Percentiles rank a stretch among this genome's conserved stretches.
Conservation (phyloP, 2,113 vertebrate species). For the Atlantisia rogersi region DNA sequence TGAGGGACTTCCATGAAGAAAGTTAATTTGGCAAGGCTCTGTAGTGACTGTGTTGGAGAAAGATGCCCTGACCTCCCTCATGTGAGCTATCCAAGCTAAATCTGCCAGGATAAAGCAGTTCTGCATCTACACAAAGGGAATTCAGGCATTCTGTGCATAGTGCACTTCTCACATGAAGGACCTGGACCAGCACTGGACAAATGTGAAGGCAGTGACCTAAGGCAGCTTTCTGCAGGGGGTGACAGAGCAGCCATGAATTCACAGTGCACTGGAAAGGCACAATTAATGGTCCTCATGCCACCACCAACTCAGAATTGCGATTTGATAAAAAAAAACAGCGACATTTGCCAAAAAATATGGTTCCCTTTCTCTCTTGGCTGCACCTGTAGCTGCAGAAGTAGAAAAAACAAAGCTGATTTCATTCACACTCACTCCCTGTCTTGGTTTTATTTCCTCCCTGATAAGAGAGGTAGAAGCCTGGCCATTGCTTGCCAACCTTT, state of each 20-base stretch:
- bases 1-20: slow-evolving; percentile 13
- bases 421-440: neutral
- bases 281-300: neutral
- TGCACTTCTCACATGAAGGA: neutral
- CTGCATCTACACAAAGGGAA: neutral
- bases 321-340: neutral
- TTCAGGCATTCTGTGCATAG: neutral
- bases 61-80: neutral
- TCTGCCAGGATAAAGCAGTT: neutral
- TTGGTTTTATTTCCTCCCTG: neutral
- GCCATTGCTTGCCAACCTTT: neutral
- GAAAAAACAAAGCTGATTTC: neutral
- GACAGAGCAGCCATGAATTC: neutral
- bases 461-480: neutral
- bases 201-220: neutral
- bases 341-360: neutral
- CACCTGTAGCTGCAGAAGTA: neutral
- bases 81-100: neutral
- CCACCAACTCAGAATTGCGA: neutral
- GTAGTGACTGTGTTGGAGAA: neutral
- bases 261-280: neutral
- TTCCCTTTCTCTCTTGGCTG: neutral
- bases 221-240: neutral
- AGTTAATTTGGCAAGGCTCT: neutral
- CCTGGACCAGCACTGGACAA: neutral